Evolutionary conservation across 2,113 vertebrate species (phyloP).

Genomic region (Nesoenas mayeri): DNA sequence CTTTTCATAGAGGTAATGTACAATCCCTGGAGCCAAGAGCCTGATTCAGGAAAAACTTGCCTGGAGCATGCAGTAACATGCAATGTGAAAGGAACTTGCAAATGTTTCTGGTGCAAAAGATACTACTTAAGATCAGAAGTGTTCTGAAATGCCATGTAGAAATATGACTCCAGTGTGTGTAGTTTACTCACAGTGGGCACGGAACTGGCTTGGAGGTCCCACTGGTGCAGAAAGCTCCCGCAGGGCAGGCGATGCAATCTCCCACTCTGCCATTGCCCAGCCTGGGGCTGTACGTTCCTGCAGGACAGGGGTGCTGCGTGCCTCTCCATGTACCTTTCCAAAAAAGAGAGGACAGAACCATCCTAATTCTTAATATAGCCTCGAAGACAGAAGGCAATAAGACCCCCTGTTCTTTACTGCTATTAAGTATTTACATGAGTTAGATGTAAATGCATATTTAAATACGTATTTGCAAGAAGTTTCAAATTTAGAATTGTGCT

Average conservation of each 20-base stretch:
- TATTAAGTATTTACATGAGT: neutral
- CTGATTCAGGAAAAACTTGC: neutral
- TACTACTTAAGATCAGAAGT: neutral
- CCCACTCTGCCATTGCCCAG: constrained; percentile 75
- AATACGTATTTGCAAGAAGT: neutral
- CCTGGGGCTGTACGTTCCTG: constrained; percentile 79
- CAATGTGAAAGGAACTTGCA: neutral
- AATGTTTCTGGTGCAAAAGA: neutral
- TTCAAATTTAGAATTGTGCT: neutral
- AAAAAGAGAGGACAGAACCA: neutral
- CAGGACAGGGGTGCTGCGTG: constrained; percentile 84
- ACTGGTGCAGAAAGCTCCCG: constrained; percentile 82
- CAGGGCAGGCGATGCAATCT: constrained; percentile 82
- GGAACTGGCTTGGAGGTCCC: constrained; percentile 84
- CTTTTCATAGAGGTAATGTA: neutral
- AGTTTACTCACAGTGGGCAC: constrained; percentile 81
- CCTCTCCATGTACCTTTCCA: constrained; percentile 35
- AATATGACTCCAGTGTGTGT: accelerated
- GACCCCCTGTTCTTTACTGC: neutral
- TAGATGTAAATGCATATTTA: neutral
- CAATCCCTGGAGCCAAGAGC: neutral
- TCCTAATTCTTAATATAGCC: neutral
- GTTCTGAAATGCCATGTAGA: accelerated
- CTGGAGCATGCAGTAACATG: accelerated
- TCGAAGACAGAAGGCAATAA: neutral